phyloP scores from a whole-genome alignment of 2,888 invertebrate species.

The Himalopsyche anomala region DNA sequence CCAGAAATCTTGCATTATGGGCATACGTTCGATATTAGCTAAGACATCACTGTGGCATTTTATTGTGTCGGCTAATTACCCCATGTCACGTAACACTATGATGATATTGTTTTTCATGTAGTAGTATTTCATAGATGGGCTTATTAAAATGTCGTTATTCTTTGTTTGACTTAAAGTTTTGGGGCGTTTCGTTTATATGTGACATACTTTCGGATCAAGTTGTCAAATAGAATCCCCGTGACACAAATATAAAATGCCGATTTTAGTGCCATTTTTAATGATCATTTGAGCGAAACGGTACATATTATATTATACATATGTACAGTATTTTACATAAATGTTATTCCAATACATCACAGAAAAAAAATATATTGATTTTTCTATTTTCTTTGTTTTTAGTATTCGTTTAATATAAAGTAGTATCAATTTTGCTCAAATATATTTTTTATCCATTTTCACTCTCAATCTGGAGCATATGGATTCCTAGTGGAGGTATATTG shows the following conservation, averaged over 20 bases:
- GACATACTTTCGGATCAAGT: background rate
- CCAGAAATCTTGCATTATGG: background rate
- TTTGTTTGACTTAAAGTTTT: background rate
- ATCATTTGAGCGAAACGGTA: too few species aligned
- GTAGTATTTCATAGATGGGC: background rate
- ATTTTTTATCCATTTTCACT: too few species aligned
- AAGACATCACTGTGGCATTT: conserved; percentile 17
- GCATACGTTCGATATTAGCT: background rate
- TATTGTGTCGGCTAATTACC: conserved; percentile 6
- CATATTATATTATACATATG: too few species aligned
- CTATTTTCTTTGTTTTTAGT: too few species aligned
- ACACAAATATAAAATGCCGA: background rate
- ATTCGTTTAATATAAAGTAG: too few species aligned
- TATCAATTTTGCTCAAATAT: too few species aligned
- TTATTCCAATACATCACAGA: too few species aligned
- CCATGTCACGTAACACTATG: background rate
- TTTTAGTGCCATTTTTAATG: too few species aligned
- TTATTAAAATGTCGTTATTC: conserved; percentile 24
- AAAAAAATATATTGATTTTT: too few species aligned
- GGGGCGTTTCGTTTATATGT: background rate
- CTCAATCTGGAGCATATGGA: too few species aligned
- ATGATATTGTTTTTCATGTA: background rate
- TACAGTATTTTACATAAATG: too few species aligned
- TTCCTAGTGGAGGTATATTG: too few species aligned
- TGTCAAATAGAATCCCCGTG: background rate